Conservation (phyloP, 2,113 vertebrate species). For the Cairina moschata region DNA sequence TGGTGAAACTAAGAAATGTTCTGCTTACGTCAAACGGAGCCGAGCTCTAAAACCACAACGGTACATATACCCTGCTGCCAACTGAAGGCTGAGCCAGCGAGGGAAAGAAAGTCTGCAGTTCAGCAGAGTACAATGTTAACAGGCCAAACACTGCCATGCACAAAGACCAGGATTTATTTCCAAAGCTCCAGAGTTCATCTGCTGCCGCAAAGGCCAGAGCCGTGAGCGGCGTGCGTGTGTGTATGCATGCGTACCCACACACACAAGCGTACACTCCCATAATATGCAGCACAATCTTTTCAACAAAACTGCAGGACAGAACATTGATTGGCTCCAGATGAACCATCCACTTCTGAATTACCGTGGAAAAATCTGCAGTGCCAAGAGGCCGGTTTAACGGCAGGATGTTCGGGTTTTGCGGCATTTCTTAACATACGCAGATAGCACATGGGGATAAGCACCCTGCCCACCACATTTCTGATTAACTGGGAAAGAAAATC, state of each 20-base stretch:
- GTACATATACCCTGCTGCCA: constrained; percentile 26
- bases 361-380: background rate
- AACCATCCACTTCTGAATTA: background rate
- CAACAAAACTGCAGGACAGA: background rate
- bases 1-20: constrained; percentile 56
- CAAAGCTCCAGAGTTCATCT: background rate
- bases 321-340: background rate
- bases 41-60: background rate
- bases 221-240: background rate
- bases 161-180: background rate
- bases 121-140: constrained; percentile 13
- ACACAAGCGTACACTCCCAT: background rate
- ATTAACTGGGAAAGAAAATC: background rate
- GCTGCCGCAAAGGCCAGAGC: background rate
- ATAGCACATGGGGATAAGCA: background rate
- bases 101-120: constrained; percentile 3
- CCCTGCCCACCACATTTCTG: background rate
- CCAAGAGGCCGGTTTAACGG: background rate
- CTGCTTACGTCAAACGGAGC: constrained; percentile 44
- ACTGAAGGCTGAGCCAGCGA: constrained; percentile 1
- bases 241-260: background rate
- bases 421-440: background rate
- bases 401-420: background rate
- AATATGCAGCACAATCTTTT: background rate
- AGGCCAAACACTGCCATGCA: background rate